Evolutionary conservation across 30 jellyfish, hydroid and myxozoan genomes (phyloP), one percentile per base, ranked within the genome.

Genomic region (Cassiopea xamachana): DNA sequence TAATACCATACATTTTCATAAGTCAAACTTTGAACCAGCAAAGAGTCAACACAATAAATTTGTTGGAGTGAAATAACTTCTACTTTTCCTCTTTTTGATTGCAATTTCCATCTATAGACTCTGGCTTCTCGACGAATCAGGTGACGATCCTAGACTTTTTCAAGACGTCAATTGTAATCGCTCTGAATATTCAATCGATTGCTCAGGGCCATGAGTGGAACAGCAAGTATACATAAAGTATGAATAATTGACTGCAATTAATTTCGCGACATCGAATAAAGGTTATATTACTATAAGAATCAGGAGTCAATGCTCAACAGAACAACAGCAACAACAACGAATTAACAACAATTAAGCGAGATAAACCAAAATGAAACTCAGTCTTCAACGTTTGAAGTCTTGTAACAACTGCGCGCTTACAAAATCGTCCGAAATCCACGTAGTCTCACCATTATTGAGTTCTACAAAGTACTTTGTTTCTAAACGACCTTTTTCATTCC

Each of bases 401-500:
- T 74, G 15, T 60, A 74, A 74, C 60, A 74, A 74, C 39, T 46
- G 9, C 60, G 83, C 46, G 59, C 59, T 16, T 18, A 74, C 83
- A 46, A 16, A 46, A 74, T 39, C 60, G 48, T 74, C 83, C 58
- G 58, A 61, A 17, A 74, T 18, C 83, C 83, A 74, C 61, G 48
- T 69, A 17, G 78, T 69, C 48, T 69, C 78, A 17, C 78, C 78
- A 69, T 69, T 69, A 18, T 18, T 7, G 61, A 39, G 83, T 46
- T 74, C 83, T 74, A 74, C 83, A 46, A 74, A 74, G 39, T 74
- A 74, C 83, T 74, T 74, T 3, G 83, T 74, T 74, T 74, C 83
- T 46, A 74, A 46, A 6, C 60, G 83, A 18, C 61, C 83, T 46
- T 74, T 74, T 39, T 74, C 58, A 74, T 74, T 74, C 19, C 60